A percentile compares a stretch with the other conserved stretches of the same genome.
phyloP scores from a whole-genome alignment of 1,140 invertebrate genomes.

The Halesus radiatus region DNA sequence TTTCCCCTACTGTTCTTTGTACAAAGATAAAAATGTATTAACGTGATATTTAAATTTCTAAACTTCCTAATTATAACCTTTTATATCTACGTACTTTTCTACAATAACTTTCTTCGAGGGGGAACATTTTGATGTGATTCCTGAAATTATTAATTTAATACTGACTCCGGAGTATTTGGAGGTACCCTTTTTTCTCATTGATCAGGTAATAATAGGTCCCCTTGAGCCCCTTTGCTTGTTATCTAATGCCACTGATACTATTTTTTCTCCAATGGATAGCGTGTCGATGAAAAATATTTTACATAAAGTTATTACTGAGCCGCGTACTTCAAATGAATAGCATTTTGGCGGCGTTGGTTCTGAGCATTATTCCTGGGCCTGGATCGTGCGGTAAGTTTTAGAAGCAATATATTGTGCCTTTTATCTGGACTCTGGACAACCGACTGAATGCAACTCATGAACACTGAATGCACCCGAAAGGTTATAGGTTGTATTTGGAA shows the following conservation, averaged over 20 bases:
- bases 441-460: too few species aligned
- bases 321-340: too few species aligned
- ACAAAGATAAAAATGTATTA: too few species aligned
- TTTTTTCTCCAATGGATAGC: neutral
- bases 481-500: too few species aligned
- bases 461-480: too few species aligned
- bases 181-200: neutral
- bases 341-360: too few species aligned
- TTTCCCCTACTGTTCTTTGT: neutral
- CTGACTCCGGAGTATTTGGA: neutral
- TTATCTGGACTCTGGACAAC: too few species aligned
- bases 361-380: too few species aligned
- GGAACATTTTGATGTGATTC: constrained; percentile 2
- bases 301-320: neutral
- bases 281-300: neutral
- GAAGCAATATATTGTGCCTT: too few species aligned
- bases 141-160: neutral
- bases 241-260: neutral
- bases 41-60: neutral
- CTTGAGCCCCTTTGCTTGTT: neutral
- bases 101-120: neutral
- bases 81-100: constrained; percentile 1
- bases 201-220: neutral
- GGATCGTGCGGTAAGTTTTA: too few species aligned
- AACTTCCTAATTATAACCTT: neutral